A percentile compares a stretch with the other conserved stretches of the same genome.
phyloP scores from a whole-genome alignment of 2,113 vertebrate species.

The Spheniscus mendiculus region DNA sequence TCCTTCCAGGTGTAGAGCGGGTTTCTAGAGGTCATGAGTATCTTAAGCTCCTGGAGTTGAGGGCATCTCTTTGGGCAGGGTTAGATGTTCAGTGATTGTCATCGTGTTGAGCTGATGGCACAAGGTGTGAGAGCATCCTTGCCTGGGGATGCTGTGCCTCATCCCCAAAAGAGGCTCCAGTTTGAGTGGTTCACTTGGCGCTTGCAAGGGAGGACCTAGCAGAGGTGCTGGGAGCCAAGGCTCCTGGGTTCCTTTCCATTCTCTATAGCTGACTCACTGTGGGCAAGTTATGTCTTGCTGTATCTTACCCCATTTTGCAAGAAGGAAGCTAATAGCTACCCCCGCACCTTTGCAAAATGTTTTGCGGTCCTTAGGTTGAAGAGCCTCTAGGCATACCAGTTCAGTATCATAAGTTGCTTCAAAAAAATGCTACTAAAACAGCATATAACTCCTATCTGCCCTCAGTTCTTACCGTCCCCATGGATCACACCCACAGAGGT shows the following conservation, averaged over 20 bases:
- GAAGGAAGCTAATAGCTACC: neutral
- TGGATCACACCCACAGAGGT: neutral
- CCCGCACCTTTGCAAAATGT: neutral
- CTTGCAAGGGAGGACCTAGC: neutral
- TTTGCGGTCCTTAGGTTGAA: neutral
- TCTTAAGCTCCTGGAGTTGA: neutral
- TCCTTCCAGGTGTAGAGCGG: neutral
- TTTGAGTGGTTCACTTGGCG: neutral
- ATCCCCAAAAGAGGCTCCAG: neutral
- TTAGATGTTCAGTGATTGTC: neutral
- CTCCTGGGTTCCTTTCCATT: neutral
- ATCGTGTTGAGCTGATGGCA: neutral
- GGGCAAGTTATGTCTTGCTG: neutral
- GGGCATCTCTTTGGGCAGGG: neutral
- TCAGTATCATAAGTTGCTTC: neutral
- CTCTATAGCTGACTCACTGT: neutral
- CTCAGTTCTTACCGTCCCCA: neutral
- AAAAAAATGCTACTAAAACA: neutral
- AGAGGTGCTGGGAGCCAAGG: neutral
- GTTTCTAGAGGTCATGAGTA: neutral
- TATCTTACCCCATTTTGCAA: neutral
- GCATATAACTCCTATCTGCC: neutral
- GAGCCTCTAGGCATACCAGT: rapidly evolving
- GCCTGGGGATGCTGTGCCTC: neutral
- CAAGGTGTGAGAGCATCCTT: neutral